These are phyloP conservation scores for Phymatocera aterrima DNA, from an alignment of 2,888 invertebrate genomes.

Conservation along the genomic window DNA sequence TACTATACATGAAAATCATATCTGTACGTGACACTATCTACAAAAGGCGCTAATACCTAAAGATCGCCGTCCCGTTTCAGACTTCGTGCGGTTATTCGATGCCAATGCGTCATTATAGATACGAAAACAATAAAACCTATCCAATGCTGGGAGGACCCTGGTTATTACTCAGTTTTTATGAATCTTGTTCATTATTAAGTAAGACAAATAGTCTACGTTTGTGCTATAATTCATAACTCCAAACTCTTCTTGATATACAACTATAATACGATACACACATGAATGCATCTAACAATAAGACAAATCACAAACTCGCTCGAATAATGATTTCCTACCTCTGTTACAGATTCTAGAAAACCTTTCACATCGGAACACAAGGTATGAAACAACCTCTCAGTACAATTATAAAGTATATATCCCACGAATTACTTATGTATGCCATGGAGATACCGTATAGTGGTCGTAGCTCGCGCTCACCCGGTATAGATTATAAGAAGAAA, in stretches of 20 bases:
- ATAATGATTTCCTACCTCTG: constrained; percentile 20
- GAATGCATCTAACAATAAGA: background rate
- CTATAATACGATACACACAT: background rate
- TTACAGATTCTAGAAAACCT: constrained; percentile 55
- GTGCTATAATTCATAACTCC: background rate
- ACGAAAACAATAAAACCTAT: background rate
- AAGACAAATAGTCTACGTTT: background rate
- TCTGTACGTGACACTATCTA: background rate
- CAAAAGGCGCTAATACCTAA: too few species aligned
- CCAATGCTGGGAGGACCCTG: background rate
- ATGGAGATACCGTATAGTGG: too few species aligned
- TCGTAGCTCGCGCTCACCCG: too few species aligned
- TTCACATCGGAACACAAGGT: constrained; percentile 61
- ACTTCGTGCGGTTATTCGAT: background rate
- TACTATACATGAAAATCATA: background rate
- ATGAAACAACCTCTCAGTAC: background rate
- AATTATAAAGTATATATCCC: background rate
- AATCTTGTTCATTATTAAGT: background rate
- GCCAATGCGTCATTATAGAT: background rate
- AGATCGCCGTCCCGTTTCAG: background rate
- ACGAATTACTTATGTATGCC: too few species aligned
- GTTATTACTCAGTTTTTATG: background rate
- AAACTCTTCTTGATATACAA: background rate
- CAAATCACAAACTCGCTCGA: background rate
- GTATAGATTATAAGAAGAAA: too few species aligned